Percentiles rank a stretch among this genome's conserved stretches.
phyloP scores from a whole-genome alignment of 2,113 vertebrate species.

The Platycercus adscitus region DNA sequence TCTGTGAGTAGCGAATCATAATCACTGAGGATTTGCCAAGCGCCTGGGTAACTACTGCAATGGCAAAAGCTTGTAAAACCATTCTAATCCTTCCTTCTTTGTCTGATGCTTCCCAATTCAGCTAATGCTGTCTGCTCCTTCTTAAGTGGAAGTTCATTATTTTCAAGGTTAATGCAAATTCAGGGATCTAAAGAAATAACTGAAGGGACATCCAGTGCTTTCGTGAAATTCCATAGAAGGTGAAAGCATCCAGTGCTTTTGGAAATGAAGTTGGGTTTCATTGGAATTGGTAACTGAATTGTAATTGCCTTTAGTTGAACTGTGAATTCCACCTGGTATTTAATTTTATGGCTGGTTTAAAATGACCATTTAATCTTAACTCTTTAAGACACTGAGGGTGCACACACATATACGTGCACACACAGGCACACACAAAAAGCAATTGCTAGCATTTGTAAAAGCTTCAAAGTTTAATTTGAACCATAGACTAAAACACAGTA shows the following conservation, averaged over 20 bases:
- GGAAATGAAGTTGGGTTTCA: background rate
- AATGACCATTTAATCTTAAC: background rate
- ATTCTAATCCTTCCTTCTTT: background rate
- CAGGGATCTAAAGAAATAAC: background rate
- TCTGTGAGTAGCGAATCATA: background rate
- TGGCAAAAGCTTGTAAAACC: background rate
- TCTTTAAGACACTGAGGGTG: background rate
- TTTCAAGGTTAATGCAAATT: background rate
- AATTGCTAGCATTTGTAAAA: background rate
- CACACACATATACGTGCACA: fast-evolving
- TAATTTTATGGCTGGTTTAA: background rate
- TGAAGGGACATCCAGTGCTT: background rate
- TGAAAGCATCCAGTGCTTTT: background rate
- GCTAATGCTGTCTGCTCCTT: background rate
- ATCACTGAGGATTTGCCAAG: background rate
- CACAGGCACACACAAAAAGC: background rate
- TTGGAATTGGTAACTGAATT: background rate
- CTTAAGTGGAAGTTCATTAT: background rate
- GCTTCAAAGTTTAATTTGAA: background rate
- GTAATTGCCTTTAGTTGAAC: background rate
- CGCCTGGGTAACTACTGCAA: background rate
- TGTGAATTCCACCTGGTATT: background rate
- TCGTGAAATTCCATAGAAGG: background rate
- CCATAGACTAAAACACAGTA: background rate
- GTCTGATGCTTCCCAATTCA: background rate